A percentile compares a stretch with the other conserved stretches of the same genome.
phyloP scores from a whole-genome alignment of 2,113 vertebrate genomes.

The Perognathus longimembris region DNA sequence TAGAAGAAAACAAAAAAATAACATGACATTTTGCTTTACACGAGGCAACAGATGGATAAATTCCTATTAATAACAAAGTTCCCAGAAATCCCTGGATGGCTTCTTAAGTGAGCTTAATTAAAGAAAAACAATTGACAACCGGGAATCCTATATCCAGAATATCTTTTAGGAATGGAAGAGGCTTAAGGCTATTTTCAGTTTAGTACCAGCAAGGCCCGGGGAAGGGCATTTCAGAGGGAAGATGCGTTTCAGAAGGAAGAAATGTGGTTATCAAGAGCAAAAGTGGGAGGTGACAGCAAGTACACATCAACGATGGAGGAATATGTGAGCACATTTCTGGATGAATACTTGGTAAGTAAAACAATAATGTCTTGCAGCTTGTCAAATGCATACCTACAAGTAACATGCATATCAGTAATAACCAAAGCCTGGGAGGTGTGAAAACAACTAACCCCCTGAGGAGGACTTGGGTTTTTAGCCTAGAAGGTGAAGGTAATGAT shows the following conservation, averaged over 20 bases:
- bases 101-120: not conserved
- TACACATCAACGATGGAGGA: not conserved
- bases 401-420: slow-evolving; percentile 28
- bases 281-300: not conserved
- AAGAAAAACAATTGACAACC: not conserved
- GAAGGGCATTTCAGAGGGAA: not conserved
- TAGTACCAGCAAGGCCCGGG: not conserved
- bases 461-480: not conserved
- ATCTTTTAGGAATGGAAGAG: not conserved
- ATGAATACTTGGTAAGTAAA: not conserved
- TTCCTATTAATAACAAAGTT: not conserved
- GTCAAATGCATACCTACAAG: not conserved
- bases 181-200: slow-evolving; percentile 24
- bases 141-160: not conserved
- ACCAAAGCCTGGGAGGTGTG: not conserved
- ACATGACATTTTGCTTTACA: not conserved
- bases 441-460: slow-evolving; percentile 23
- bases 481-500: slow-evolving; percentile 62
- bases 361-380: not conserved
- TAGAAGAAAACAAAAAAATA: not conserved
- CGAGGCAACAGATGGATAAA: not conserved
- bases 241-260: not conserved
- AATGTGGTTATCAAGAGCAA: not conserved
- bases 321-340: not conserved
- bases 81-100: not conserved